Evolutionary conservation across 1,140 invertebrate species (phyloP).

Genomic region (Zaprionus capensis): DNA sequence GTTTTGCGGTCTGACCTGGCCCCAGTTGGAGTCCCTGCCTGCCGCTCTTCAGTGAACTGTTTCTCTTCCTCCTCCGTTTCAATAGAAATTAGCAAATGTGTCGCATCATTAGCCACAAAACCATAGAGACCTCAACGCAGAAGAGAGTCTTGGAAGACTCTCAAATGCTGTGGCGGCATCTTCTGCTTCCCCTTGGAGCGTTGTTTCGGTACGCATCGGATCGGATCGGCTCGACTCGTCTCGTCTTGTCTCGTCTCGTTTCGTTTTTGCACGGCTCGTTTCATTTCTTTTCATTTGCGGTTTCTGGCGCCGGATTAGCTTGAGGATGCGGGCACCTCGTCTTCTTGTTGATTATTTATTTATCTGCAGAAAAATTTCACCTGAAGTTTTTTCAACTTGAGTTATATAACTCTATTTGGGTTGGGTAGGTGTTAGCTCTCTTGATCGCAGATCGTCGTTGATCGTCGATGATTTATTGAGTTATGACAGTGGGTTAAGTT

Average conservation of each 20-base stretch:
- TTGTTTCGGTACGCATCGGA: neutral
- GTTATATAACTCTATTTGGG: slow-evolving; percentile 73
- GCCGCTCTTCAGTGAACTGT: slow-evolving; percentile 35
- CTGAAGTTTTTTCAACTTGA: slow-evolving; percentile 42
- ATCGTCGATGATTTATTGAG: slow-evolving; percentile 73
- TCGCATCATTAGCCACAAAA: slow-evolving; percentile 81
- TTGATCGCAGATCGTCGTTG: slow-evolving; percentile 44
- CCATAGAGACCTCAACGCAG: slow-evolving; percentile 13
- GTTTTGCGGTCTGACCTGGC: slow-evolving; percentile 67
- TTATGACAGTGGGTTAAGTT: slow-evolving; percentile 76
- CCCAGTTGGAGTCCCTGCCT: slow-evolving; percentile 2
- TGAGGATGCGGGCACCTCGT: slow-evolving; percentile 68
- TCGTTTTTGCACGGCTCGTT: slow-evolving; percentile 9
- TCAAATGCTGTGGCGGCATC: slow-evolving; percentile 59
- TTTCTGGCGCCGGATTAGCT: slow-evolving; percentile 80
- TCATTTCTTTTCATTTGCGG: slow-evolving; percentile 55
- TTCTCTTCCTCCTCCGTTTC: slow-evolving; percentile 49
- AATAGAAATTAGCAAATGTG: slow-evolving; percentile 83
- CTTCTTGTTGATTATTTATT: slow-evolving; percentile 43
- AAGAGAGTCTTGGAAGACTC: slow-evolving; percentile 60
- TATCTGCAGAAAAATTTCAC: slow-evolving; percentile 58
- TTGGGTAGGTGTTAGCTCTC: slow-evolving; percentile 75
- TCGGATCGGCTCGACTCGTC: neutral
- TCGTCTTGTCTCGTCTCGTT: neutral
- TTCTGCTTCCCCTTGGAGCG: slow-evolving; percentile 15